Evolutionary conservation across 2,888 invertebrate genomes (phyloP).

Genomic region (Rapana venosa): DNA sequence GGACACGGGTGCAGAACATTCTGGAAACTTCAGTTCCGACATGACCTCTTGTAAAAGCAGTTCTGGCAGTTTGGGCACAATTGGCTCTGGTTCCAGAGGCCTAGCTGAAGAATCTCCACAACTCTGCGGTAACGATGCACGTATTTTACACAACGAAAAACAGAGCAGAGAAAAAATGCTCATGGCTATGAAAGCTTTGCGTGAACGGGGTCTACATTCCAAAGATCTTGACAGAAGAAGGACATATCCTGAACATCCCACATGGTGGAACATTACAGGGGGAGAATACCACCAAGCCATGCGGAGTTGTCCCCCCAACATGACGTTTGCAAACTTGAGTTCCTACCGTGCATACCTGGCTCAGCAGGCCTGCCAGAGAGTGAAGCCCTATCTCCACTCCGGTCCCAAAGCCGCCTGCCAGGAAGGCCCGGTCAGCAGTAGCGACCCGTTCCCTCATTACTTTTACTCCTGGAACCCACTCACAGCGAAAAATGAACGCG

Average conservation of each 20-base stretch:
- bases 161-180: not conserved
- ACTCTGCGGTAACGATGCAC: not conserved
- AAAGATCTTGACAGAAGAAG: not conserved
- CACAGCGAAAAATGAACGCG: not conserved
- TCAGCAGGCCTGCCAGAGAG: not conserved
- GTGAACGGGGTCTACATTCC: not conserved
- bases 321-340: too few species aligned
- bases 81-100: not conserved
- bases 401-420: not conserved
- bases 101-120: not conserved
- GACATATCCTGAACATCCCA: too few species aligned
- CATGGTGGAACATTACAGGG: too few species aligned
- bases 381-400: not conserved
- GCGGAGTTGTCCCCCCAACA: too few species aligned
- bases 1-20: not conserved
- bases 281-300: not conserved
- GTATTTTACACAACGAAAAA: not conserved
- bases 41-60: not conserved
- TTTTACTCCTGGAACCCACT: not conserved
- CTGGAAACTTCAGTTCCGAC: not conserved
- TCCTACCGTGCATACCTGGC: not conserved
- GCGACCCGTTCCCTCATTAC: not conserved
- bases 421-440: not conserved
- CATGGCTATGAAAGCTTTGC: not conserved
- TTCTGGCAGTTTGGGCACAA: not conserved